phyloP scores from a whole-genome alignment of 2,113 vertebrate genomes.

The Grus americana region DNA sequence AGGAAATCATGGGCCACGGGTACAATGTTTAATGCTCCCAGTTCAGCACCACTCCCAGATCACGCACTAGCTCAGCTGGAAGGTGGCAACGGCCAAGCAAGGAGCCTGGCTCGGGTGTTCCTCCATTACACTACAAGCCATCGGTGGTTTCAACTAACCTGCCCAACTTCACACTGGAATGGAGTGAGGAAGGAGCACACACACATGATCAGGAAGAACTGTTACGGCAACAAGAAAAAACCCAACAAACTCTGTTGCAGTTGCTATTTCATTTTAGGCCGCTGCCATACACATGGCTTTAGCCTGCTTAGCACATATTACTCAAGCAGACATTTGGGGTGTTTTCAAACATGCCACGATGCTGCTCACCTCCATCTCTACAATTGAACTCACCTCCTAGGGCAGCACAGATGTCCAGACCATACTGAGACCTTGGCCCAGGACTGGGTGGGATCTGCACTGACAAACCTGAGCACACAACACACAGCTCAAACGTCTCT shows the following conservation, averaged over 20 bases:
- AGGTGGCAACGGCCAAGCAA: neutral
- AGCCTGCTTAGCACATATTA: neutral
- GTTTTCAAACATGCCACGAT: neutral
- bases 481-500: neutral
- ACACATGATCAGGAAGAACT: neutral
- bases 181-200: neutral
- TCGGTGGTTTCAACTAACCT: fast-evolving
- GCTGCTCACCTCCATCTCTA: neutral
- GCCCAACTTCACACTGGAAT: fast-evolving
- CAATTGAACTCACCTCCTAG: neutral
- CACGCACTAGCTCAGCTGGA: neutral
- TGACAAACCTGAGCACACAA: neutral
- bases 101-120: neutral
- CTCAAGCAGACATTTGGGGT: neutral
- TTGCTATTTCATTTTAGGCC: neutral
- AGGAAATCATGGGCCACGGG: fast-evolving
- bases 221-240: neutral
- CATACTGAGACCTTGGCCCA: neutral
- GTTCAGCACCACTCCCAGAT: neutral
- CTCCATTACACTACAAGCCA: neutral
- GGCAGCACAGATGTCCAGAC: neutral
- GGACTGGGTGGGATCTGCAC: neutral
- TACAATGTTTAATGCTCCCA: neutral
- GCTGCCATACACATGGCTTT: neutral
- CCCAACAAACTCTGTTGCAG: neutral